Evolutionary conservation across 1,140 invertebrate species (phyloP).

Genomic region (Druon quercuslanigerum): DNA sequence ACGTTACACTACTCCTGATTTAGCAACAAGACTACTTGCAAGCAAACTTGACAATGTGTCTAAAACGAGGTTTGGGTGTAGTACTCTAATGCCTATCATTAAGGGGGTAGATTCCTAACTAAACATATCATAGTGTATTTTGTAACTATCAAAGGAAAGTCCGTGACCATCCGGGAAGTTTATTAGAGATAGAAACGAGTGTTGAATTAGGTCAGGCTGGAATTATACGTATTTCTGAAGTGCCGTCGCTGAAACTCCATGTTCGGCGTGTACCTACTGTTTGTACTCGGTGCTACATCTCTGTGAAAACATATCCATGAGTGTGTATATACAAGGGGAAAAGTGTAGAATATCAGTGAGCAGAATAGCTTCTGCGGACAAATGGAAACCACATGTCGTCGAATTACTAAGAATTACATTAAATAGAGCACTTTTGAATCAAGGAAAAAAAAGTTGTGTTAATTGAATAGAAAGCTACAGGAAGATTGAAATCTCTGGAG

Average conservation of each 20-base stretch:
- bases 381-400: slow-evolving; percentile 42
- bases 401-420: slow-evolving; percentile 64
- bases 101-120: background rate
- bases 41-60: too few relatives aligned
- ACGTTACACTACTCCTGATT: too few relatives aligned
- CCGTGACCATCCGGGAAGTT: background rate
- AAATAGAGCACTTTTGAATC: slow-evolving; percentile 62
- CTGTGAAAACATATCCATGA: slow-evolving; percentile 40
- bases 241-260: slow-evolving; percentile 43
- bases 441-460: background rate
- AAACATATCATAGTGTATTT: background rate
- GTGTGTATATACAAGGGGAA: slow-evolving; percentile 41
- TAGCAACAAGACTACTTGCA: too few relatives aligned
- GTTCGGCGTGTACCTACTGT: slow-evolving; percentile 48
- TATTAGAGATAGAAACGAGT: slow-evolving; percentile 23
- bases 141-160: background rate
- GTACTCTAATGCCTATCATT: too few relatives aligned
- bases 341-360: slow-evolving; percentile 47
- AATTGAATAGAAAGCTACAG: slow-evolving; percentile 5
- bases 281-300: slow-evolving; percentile 45
- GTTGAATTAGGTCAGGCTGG: slow-evolving; percentile 1
- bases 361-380: slow-evolving; percentile 48
- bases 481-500: too few relatives aligned
- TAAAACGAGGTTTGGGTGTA: too few relatives aligned
- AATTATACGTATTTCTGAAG: slow-evolving; percentile 45